Evolutionary conservation across 1,140 invertebrate genomes (phyloP).

Genomic region (Antheraea pernyi): DNA sequence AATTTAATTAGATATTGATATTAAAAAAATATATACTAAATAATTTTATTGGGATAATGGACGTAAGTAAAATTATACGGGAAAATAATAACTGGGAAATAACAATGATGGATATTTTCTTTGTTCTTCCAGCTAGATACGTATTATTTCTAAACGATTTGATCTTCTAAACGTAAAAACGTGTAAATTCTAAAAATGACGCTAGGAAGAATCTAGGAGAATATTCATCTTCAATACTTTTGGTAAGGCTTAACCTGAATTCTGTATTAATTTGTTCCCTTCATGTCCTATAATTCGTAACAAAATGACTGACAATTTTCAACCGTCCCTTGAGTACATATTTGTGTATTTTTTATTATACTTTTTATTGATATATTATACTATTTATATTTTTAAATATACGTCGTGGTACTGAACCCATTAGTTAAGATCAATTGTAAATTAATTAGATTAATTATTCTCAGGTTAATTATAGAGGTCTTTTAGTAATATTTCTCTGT

Average conservation of each 20-base stretch:
- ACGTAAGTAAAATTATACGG: no score
- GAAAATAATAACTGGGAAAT: background rate
- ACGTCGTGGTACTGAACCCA: constrained; percentile 22
- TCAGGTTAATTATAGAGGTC: constrained; percentile 52
- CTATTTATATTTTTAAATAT: background rate
- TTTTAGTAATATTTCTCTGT: constrained; percentile 61
- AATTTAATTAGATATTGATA: no score
- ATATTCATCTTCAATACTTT: background rate
- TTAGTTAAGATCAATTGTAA: constrained; percentile 64
- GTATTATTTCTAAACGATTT: background rate
- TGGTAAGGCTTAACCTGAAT: background rate
- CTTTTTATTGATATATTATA: background rate
- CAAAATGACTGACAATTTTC: background rate
- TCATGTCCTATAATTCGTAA: background rate
- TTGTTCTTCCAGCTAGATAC: background rate
- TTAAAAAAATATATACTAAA: no score
- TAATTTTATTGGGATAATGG: no score
- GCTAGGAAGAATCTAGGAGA: background rate
- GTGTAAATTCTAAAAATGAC: background rate
- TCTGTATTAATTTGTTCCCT: background rate
- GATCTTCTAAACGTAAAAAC: background rate
- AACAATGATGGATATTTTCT: background rate
- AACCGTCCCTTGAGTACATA: background rate
- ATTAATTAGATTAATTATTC: constrained; percentile 60
- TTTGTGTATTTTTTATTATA: background rate